These are phyloP conservation scores for Schizaphis graminum DNA, from an alignment of 2,888 invertebrate genomes.

Conservation along the genomic window DNA sequence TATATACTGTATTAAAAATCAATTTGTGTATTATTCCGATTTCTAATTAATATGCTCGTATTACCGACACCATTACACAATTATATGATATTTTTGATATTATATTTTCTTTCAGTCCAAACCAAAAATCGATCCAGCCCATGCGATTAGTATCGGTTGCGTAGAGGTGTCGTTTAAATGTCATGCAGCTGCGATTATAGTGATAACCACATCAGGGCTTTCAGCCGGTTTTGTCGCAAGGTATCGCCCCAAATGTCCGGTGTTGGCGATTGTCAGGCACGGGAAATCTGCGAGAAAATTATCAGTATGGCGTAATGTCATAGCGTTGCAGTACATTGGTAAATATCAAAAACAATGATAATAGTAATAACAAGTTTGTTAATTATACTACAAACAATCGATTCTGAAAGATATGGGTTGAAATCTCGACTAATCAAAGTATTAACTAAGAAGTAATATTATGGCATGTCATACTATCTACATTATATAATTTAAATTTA, in stretches of 20 bases:
- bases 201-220: slow-evolving; percentile 81
- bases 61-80: too few species aligned
- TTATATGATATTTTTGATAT: too few species aligned
- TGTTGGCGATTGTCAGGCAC: slow-evolving; percentile 81
- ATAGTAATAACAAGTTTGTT: background rate
- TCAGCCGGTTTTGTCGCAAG: slow-evolving; percentile 81
- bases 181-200: slow-evolving; percentile 81
- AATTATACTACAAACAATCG: background rate
- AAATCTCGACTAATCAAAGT: too few species aligned
- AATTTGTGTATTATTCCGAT: too few species aligned
- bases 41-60: too few species aligned
- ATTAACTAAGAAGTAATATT: background rate
- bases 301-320: slow-evolving; percentile 78
- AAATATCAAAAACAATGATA: slow-evolving; percentile 65
- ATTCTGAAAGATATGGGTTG: background rate
- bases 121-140: slow-evolving; percentile 74
- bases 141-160: slow-evolving; percentile 80
- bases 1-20: too few species aligned
- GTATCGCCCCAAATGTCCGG: slow-evolving; percentile 81
- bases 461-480: background rate
- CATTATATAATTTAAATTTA: too few species aligned
- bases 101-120: background rate
- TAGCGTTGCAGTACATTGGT: slow-evolving; percentile 79
- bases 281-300: slow-evolving; percentile 79
- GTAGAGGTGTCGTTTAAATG: slow-evolving; percentile 81